Evolutionary conservation across 2,797 vertebrate genomes (phyloP).

Genomic region (Eutrigla gurnardus): DNA sequence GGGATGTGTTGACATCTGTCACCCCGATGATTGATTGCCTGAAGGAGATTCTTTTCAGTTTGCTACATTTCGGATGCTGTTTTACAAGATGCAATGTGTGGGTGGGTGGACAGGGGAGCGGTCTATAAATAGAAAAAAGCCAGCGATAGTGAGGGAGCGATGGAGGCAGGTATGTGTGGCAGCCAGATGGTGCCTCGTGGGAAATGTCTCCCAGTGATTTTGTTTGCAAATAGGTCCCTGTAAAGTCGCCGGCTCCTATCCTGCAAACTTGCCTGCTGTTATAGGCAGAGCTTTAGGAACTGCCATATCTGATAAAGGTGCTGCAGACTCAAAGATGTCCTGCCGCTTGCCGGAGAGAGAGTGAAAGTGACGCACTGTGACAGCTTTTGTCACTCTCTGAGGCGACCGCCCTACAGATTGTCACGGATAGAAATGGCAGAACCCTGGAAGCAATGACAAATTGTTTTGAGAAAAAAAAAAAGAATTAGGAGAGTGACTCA

Average conservation of each 20-base stretch:
- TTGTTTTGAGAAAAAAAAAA: slow-evolving; percentile 72
- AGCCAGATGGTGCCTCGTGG: slow-evolving; percentile 82
- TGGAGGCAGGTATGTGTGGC: slow-evolving; percentile 76
- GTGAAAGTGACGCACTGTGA: slow-evolving; percentile 78
- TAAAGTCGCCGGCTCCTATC: slow-evolving; percentile 69
- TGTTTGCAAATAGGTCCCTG: slow-evolving; percentile 84
- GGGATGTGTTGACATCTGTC: slow-evolving; percentile 68
- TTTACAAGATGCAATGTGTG: slow-evolving; percentile 69
- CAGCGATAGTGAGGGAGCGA: slow-evolving; percentile 67
- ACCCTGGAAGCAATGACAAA: slow-evolving; percentile 78
- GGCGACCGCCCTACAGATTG: slow-evolving; percentile 76
- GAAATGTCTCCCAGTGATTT: slow-evolving; percentile 81
- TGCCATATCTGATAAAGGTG: slow-evolving; percentile 82
- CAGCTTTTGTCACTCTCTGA: slow-evolving; percentile 82
- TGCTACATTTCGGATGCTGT: slow-evolving; percentile 65
- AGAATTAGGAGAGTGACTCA: slow-evolving; percentile 50
- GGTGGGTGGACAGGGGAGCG: slow-evolving; percentile 57
- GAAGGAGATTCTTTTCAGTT: slow-evolving; percentile 60
- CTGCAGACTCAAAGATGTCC: slow-evolving; percentile 75
- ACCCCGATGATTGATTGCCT: slow-evolving; percentile 69
- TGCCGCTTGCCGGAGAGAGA: slow-evolving; percentile 68
- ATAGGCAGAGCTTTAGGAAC: slow-evolving; percentile 75
- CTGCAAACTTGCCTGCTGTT: slow-evolving; percentile 69
- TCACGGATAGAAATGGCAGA: slow-evolving; percentile 78
- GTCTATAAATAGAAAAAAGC: slow-evolving; percentile 71